Percentiles rank a stretch among this genome's conserved stretches.
These are phyloP conservation scores for Megaleporinus macrocephalus DNA, from an alignment of 2,113 vertebrate genomes.

Conservation along the genomic window DNA sequence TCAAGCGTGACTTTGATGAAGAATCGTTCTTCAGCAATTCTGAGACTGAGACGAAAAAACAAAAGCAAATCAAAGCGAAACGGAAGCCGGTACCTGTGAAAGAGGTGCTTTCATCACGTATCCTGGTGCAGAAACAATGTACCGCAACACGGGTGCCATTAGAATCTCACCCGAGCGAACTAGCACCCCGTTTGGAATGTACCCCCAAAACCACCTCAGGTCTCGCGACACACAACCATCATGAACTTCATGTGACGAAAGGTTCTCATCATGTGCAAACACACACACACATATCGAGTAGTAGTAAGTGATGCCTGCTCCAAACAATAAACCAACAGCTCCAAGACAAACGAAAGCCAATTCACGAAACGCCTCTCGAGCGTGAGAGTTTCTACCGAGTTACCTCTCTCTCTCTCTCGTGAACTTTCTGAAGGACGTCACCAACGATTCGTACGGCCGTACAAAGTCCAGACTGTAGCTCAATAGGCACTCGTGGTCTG, in stretches of 20 bases:
- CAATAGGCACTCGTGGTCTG: conserved; percentile 38
- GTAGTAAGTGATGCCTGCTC: background rate
- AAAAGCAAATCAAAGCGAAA: background rate
- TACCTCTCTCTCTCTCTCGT: too few relatives aligned
- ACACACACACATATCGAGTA: too few relatives aligned
- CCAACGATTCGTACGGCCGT: background rate
- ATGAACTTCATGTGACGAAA: too few relatives aligned
- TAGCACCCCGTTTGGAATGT: conserved; percentile 16
- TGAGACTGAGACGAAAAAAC: background rate
- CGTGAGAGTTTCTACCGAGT: background rate
- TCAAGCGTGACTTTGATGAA: too few relatives aligned
- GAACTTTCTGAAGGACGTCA: background rate
- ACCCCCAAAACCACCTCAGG: background rate
- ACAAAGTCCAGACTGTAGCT: background rate
- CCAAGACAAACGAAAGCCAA: background rate
- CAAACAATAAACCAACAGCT: background rate
- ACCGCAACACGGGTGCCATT: background rate
- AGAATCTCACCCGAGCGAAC: background rate
- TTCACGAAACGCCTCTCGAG: background rate
- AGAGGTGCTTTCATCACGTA: background rate
- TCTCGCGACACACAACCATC: background rate
- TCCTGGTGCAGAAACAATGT: background rate
- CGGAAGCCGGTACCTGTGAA: background rate
- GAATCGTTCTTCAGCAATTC: too few relatives aligned
- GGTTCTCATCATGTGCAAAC: too few relatives aligned